A percentile compares a stretch with the other conserved stretches of the same genome.
These are phyloP conservation scores for Pycnonotus jocosus DNA, from an alignment of 2,113 vertebrate genomes.

Conservation along the genomic window DNA sequence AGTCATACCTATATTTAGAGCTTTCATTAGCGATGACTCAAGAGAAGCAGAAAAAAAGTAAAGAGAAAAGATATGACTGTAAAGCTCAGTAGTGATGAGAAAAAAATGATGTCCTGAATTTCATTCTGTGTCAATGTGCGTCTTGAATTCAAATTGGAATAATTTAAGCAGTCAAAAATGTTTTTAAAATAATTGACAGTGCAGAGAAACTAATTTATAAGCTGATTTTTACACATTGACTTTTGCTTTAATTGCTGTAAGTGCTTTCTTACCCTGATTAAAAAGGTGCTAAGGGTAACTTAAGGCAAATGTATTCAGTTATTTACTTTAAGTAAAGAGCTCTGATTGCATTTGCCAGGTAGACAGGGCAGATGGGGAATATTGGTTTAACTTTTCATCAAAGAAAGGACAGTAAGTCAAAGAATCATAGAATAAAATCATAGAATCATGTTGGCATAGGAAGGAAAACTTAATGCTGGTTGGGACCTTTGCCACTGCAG, in stretches of 20 bases:
- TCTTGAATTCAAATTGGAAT: constrained; percentile 43
- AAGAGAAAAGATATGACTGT: constrained; percentile 6
- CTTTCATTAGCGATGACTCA: constrained; percentile 61
- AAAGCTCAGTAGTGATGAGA: background rate
- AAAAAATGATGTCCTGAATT: constrained; percentile 19
- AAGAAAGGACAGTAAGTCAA: background rate
- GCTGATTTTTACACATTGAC: constrained; percentile 5
- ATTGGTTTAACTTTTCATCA: background rate
- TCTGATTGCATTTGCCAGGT: background rate
- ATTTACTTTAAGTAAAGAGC: background rate
- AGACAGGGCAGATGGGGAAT: background rate
- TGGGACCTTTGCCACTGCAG: background rate
- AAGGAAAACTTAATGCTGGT: background rate
- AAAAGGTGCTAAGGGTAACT: constrained; percentile 29
- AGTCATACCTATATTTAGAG: constrained; percentile 75
- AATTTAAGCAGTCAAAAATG: constrained; percentile 60
- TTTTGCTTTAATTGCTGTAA: constrained; percentile 62
- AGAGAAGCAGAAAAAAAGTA: constrained; percentile 29
- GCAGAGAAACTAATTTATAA: constrained; percentile 11
- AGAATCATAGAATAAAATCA: background rate
- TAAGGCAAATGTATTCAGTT: constrained; percentile 25
- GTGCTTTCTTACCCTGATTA: constrained; percentile 49
- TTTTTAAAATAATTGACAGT: constrained; percentile 58
- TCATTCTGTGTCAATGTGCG: background rate
- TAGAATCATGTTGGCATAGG: background rate